phyloP scores from a whole-genome alignment of 2,113 vertebrate species.

The Hippocampus guttulatus region DNA sequence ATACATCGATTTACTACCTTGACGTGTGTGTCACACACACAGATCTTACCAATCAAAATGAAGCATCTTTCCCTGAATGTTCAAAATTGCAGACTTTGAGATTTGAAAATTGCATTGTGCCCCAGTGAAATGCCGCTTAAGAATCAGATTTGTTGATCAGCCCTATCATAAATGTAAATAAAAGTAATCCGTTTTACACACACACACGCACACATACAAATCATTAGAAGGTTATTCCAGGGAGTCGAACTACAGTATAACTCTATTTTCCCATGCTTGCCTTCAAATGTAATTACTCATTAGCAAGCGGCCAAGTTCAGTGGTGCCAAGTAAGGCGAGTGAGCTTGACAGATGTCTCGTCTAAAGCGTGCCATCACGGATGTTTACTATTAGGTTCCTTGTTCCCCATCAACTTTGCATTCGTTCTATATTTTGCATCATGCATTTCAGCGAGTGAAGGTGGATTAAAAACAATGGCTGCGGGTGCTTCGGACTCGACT shows the following conservation, averaged over 20 bases:
- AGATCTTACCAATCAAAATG: too few species aligned
- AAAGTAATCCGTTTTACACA: too few species aligned
- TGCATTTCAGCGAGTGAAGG: not conserved
- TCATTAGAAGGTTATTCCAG: not conserved
- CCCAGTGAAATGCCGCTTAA: too few species aligned
- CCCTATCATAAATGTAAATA: too few species aligned
- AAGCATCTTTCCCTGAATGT: too few species aligned
- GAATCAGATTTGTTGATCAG: too few species aligned
- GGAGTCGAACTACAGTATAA: not conserved
- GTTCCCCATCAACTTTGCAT: constrained; percentile 4
- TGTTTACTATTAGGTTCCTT: not conserved
- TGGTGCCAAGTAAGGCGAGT: constrained; percentile 5
- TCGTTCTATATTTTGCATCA: not conserved
- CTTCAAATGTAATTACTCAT: not conserved
- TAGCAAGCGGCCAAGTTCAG: not conserved
- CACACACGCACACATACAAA: not conserved
- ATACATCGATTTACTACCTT: too few species aligned
- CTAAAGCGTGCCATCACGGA: not conserved
- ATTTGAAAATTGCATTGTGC: too few species aligned
- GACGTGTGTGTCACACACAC: too few species aligned
- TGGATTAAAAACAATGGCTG: not conserved
- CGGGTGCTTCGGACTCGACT: not conserved
- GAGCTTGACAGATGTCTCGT: constrained; percentile 2
- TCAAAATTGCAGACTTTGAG: too few species aligned
- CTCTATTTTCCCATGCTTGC: not conserved